These are phyloP conservation scores for Hirudo medicinalis DNA, from an alignment of 1,140 invertebrate species.

Conservation along the genomic window DNA sequence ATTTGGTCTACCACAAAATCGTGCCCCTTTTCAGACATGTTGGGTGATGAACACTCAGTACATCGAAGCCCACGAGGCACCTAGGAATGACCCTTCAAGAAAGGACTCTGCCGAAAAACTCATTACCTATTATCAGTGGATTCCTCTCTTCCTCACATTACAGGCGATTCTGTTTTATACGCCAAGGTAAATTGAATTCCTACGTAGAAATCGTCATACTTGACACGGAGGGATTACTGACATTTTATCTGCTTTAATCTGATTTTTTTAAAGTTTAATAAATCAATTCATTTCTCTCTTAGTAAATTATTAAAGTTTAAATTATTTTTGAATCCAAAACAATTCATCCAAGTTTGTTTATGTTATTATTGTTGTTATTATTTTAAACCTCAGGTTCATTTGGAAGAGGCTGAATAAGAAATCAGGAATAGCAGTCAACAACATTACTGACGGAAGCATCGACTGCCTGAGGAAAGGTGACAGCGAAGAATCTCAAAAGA, in stretches of 20 bases:
- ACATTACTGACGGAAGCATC: slow-evolving; percentile 23
- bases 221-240: no score
- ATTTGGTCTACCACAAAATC: background rate
- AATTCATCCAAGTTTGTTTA: no score
- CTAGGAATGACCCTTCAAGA: background rate
- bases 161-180: slow-evolving; percentile 90
- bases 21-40: slow-evolving; percentile 27
- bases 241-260: no score
- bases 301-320: no score
- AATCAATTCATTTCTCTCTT: no score
- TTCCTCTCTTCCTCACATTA: slow-evolving; percentile 65
- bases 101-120: slow-evolving; percentile 1
- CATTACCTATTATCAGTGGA: slow-evolving; percentile 52
- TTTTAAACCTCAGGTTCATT: slow-evolving; percentile 16
- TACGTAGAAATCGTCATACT: no score
- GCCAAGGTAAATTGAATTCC: slow-evolving; percentile 48
- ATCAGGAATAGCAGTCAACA: slow-evolving; percentile 31
- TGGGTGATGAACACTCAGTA: slow-evolving; percentile 44
- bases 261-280: no score
- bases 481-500: slow-evolving; percentile 26
- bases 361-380: no score
- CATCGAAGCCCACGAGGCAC: slow-evolving; percentile 36
- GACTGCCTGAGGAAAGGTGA: slow-evolving; percentile 19
- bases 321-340: no score
- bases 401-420: slow-evolving; percentile 40